Base-by-base conservation (phyloP, 2,888 invertebrate species). In the Phrixothrix hirtus region DNA sequence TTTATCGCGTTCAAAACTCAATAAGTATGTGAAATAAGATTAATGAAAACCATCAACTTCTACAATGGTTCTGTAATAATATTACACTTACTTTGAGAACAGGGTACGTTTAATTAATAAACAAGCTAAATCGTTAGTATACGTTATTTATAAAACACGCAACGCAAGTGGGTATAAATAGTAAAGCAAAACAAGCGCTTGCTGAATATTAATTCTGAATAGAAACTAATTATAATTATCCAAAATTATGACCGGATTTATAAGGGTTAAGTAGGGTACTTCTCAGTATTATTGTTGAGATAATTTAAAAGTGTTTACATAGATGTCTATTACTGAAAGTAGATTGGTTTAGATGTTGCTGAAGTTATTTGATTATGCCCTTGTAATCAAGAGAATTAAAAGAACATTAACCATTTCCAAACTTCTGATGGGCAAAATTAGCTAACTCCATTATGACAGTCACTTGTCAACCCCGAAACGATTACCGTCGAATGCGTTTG, bases 191-290 rank as follows among this genome's bases (percentile, higher is more conserved):
- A 41, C 29, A 41, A 32, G 34, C 26, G 35, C 13, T 13, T 27
- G 38, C 21, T 43, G 48, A 53, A 43, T 53, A 53, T 53, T 47
- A 53, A 53, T 47, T 38, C 21, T 34, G 53, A 48, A 50, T 50
- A 37, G 42, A 54, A 31, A 37, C 46, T 50, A 50, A 46, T 50
- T 46, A 46, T 50, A 55, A 55, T 55, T 50, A 55, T 50, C 36
- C 37, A 34, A 50, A 55, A 55, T 55, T 55, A 50, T 55, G 38
- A 42, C 21, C 35, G 45, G 50, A 50, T 50, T 55, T 42, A 41
- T 45, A 29, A 37, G 55, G 55, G 50, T 55, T 55, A 55, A 50
- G 41, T 39, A 42, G 39, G 49, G 45, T 55, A 29, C 27, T n/a
- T 25, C 38, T 34, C 37, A 27, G 9, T 45, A 44, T 55, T 55